These are phyloP conservation scores for Geotrupes spiniger DNA, from an alignment of 2,888 invertebrate species.

Conservation along the genomic window DNA sequence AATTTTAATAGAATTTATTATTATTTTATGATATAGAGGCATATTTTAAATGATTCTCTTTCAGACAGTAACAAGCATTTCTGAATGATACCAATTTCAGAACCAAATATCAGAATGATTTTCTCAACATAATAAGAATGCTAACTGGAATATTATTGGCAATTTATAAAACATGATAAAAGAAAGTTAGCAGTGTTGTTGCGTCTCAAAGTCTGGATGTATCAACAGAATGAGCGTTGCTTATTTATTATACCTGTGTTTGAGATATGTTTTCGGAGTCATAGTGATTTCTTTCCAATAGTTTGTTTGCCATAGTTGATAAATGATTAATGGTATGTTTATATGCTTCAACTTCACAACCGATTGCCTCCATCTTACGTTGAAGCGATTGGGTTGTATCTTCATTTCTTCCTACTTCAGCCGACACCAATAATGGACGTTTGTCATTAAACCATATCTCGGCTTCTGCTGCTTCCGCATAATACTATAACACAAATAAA, in stretches of 20 bases:
- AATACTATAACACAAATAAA: conserved; percentile 60
- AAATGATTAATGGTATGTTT: conserved; percentile 70
- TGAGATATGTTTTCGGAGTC: conserved; percentile 71
- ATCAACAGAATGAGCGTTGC: not conserved
- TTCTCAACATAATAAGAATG: too few relatives aligned
- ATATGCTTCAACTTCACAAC: conserved; percentile 80
- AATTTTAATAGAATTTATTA: too few relatives aligned
- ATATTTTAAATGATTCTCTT: too few relatives aligned
- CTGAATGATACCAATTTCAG: too few relatives aligned
- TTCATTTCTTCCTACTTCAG: conserved; percentile 89
- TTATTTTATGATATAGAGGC: too few relatives aligned
- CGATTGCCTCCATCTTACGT: conserved; percentile 79
- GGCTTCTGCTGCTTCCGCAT: conserved; percentile 86
- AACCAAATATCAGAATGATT: too few relatives aligned
- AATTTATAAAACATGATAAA: too few relatives aligned
- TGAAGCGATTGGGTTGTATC: conserved; percentile 81
- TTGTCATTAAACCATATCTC: conserved; percentile 92
- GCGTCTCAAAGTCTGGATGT: too few relatives aligned
- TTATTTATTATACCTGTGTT: conserved; percentile 52
- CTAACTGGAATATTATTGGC: too few relatives aligned
- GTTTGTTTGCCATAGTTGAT: conserved; percentile 61
- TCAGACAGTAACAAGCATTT: too few relatives aligned
- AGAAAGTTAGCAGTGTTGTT: too few relatives aligned
- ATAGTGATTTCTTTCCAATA: conserved; percentile 75
- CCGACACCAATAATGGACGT: conserved; percentile 67